Percentiles rank a stretch among this genome's conserved stretches.
phyloP scores from a whole-genome alignment of 2,797 vertebrate species.

The Crotalus adamanteus region DNA sequence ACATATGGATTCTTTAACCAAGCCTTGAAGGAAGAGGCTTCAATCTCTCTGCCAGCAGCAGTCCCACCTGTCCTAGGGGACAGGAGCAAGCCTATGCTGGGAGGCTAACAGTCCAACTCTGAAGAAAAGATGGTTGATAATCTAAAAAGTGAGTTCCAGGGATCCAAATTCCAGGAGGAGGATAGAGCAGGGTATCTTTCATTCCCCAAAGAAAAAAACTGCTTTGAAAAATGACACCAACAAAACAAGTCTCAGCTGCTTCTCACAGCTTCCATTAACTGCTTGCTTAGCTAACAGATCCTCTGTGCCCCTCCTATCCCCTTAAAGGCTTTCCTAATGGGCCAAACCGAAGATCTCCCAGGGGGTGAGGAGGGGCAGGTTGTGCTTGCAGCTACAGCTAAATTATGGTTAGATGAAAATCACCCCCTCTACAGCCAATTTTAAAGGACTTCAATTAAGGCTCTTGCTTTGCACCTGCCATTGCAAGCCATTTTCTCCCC shows the following conservation, averaged over 20 bases:
- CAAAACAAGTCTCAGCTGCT: slow-evolving; percentile 28
- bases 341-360: slow-evolving; percentile 5
- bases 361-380: neutral
- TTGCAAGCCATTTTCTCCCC: neutral
- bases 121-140: neutral
- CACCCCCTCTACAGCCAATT: neutral
- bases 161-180: neutral
- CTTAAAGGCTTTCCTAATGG: slow-evolving; percentile 24
- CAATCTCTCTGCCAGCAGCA: neutral
- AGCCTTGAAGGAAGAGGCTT: neutral
- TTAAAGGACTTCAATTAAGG: slow-evolving; percentile 21
- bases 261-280: slow-evolving; percentile 16
- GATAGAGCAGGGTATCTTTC: neutral
- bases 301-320: neutral
- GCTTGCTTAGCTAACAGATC: neutral
- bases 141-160: neutral
- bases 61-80: neutral
- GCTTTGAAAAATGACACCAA: slow-evolving; percentile 9
- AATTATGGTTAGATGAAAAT: slow-evolving; percentile 10
- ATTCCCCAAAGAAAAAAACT: neutral
- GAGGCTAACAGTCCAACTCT: neutral
- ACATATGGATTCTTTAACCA: neutral
- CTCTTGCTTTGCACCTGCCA: slow-evolving; percentile 24
- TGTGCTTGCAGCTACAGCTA: neutral
- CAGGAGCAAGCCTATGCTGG: neutral